Conservation (phyloP, 1,140 invertebrate genomes). For the Hyphantria cunea region DNA sequence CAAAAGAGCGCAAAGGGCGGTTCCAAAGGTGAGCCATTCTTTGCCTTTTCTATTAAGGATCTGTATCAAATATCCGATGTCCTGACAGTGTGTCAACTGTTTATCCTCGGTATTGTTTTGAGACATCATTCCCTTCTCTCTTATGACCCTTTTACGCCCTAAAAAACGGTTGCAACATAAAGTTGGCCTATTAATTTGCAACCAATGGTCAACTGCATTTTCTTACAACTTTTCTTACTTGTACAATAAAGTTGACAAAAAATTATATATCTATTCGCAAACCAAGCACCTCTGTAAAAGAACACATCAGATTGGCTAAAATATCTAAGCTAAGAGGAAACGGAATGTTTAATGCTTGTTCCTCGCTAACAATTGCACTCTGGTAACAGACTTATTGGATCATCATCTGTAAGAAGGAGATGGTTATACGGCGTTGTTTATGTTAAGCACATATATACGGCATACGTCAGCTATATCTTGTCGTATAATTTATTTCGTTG, state of each 20-base stretch:
- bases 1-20: neutral
- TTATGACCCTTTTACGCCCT: neutral
- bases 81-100: neutral
- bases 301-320: neutral
- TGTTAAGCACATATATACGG: too few relatives aligned
- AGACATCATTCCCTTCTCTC: neutral
- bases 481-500: too few relatives aligned
- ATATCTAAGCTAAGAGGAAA: neutral
- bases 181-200: neutral
- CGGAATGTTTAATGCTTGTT: neutral
- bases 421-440: too few relatives aligned
- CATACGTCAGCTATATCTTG: too few relatives aligned
- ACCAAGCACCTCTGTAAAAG: neutral
- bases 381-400: too few relatives aligned
- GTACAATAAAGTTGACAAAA: neutral
- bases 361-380: too few relatives aligned
- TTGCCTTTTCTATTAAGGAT: neutral
- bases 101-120: neutral
- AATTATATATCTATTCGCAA: neutral
- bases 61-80: neutral
- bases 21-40: neutral
- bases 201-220: neutral
- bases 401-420: too few relatives aligned
- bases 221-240: neutral
- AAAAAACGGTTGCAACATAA: neutral